Base-by-base conservation (phyloP, 2,797 vertebrate species). In the Acanthurus leucopareius region DNA sequence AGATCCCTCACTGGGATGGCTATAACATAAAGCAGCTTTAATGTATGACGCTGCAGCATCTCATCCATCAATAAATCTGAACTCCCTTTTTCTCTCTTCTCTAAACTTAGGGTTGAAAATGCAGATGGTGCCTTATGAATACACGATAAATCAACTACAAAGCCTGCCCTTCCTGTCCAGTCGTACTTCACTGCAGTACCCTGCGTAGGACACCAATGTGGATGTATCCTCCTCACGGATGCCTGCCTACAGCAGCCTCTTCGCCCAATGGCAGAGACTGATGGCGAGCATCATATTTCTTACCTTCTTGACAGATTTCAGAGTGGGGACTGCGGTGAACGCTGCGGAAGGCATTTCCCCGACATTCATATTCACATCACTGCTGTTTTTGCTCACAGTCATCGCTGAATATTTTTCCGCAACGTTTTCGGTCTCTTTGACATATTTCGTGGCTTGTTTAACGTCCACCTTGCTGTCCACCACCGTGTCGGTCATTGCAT, bases 261-360 rank as follows among this genome's bases (percentile, higher is more conserved):
- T 4, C 13, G 66, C 32, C 71, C 82, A 44, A 35, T 56, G 78
- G 77, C 78, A 69, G 64, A n/a, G 81, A 80, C 64, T 73, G 89
- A 75, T 87, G 85, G 85, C 75, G 73, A 66, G 67, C 76, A 69
- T 87, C 84, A 62, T 71, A 77, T 68, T 52, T 78, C 95, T 92
- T 93, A 96, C 96, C 95, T 96, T 96, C 88, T 96, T 96, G 82
- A 96, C 94, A 78, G 95, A 93, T 86, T 96, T 96, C 77, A 95
- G 93, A 0, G 95, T 93, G 69, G 92, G 94, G 60, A 96, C 93
- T 63, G 95, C 95, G 82, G 94, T 95, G 91, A 96, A 96, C 25
- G 96, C 96, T 16, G 95, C 92, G 61, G 96, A 93, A 2, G 95
- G 91, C 90, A 94, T 85, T 42, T 95, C 96, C 42, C 94, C 95